Evolutionary conservation across 1,140 invertebrate species (phyloP).

Genomic region (Trichonephila clavata): DNA sequence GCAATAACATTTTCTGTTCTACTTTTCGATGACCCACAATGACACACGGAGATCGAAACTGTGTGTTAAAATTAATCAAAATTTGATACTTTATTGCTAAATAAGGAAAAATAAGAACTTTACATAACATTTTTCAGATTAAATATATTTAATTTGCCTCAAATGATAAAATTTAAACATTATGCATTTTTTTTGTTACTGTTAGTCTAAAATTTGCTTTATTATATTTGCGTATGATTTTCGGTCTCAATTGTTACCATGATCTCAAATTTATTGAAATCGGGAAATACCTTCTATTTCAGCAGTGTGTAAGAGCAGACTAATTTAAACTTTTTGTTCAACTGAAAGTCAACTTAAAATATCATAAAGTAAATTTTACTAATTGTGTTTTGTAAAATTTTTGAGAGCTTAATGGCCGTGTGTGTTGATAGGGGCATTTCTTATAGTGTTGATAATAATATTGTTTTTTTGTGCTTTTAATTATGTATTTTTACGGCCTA

Average conservation of each 20-base stretch:
- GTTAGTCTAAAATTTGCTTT: background rate
- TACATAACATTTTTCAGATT: no score
- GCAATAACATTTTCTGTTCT: no score
- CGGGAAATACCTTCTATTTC: no score
- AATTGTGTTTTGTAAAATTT: background rate
- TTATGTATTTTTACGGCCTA: background rate
- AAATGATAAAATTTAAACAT: no score
- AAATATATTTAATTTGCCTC: no score
- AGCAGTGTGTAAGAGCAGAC: background rate
- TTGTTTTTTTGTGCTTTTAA: background rate
- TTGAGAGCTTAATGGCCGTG: background rate
- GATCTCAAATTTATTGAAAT: background rate
- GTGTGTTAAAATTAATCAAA: no score
- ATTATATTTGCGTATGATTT: background rate
- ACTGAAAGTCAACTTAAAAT: background rate
- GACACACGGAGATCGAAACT: no score
- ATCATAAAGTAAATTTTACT: background rate
- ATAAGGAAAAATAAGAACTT: no score
- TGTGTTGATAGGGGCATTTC: constrained; percentile 33
- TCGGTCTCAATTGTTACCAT: background rate
- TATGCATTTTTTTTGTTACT: background rate
- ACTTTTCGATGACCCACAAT: no score
- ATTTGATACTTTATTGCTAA: no score
- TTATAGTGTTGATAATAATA: background rate
- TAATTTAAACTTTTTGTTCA: background rate